Evolutionary conservation across 2,888 invertebrate genomes (phyloP).

Genomic region (Lasioglossum pauxillum): DNA sequence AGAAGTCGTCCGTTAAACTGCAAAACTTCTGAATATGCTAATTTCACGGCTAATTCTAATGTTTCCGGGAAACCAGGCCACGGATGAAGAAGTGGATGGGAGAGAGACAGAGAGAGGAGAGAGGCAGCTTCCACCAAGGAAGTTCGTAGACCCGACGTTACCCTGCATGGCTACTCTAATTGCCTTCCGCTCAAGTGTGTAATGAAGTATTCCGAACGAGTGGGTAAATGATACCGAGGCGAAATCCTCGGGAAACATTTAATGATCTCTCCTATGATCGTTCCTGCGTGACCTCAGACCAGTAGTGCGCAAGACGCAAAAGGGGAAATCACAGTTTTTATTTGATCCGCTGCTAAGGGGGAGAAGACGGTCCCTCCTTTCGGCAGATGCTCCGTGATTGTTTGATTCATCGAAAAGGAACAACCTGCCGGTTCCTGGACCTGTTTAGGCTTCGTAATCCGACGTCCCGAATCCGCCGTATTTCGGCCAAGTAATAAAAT

Average conservation of each 20-base stretch:
- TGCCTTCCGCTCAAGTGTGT: slow-evolving; percentile 67
- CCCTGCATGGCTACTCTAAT: slow-evolving; percentile 67
- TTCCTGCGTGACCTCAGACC: neutral
- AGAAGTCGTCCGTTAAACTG: slow-evolving; percentile 74
- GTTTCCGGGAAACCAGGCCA: slow-evolving; percentile 71
- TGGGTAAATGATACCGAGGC: slow-evolving; percentile 49
- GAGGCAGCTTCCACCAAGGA: slow-evolving; percentile 10
- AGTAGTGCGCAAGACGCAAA: neutral
- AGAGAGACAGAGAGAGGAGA: neutral
- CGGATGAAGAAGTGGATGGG: slow-evolving; percentile 43
- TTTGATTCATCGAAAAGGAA: slow-evolving; percentile 27
- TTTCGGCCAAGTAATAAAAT: neutral
- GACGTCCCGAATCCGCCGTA: neutral
- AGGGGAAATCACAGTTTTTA: slow-evolving; percentile 2
- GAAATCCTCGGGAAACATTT: slow-evolving; percentile 23
- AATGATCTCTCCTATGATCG: slow-evolving; percentile 1
- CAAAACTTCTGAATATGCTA: slow-evolving; percentile 77
- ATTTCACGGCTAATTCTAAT: slow-evolving; percentile 76
- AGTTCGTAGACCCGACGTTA: slow-evolving; percentile 57
- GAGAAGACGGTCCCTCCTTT: neutral
- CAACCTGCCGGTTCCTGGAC: neutral
- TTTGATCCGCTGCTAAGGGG: neutral
- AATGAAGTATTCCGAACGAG: slow-evolving; percentile 70
- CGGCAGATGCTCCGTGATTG: slow-evolving; percentile 19
- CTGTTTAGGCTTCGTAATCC: slow-evolving; percentile 7